phyloP scores from a whole-genome alignment of 2,888 invertebrate species.

The Drosophila parthenogenetica region DNA sequence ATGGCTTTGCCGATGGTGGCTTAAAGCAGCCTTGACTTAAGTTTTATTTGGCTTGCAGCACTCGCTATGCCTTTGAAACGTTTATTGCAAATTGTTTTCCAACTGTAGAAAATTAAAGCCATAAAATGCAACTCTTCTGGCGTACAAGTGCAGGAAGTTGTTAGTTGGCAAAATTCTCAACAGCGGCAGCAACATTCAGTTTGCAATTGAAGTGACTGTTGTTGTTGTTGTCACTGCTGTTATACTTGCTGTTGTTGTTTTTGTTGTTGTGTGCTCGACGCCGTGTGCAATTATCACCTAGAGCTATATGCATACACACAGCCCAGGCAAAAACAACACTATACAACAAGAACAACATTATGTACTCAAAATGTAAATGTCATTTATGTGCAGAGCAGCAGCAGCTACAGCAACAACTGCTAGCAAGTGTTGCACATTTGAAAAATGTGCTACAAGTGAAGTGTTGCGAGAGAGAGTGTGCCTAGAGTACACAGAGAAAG shows the following conservation, averaged over 20 bases:
- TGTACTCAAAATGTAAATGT: conserved; percentile 76
- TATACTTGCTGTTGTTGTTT: conserved; percentile 34
- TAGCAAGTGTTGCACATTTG: conserved; percentile 74
- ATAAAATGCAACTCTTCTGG: conserved; percentile 50
- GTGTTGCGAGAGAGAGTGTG: conserved; percentile 40
- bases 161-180: conserved; percentile 64
- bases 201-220: conserved; percentile 50
- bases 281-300: conserved; percentile 73
- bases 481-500: conserved; percentile 23
- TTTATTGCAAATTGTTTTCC: conserved; percentile 40
- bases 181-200: conserved; percentile 51
- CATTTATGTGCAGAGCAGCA: conserved; percentile 61
- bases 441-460: conserved; percentile 69
- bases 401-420: conserved; percentile 36
- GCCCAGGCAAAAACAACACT: conserved; percentile 33
- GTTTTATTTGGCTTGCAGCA: conserved; percentile 25
- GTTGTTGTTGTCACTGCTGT: conserved; percentile 33
- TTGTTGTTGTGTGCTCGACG: conserved; percentile 45
- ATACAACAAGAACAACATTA: conserved; percentile 52
- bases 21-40: conserved; percentile 27
- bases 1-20: conserved; percentile 33
- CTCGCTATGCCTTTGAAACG: conserved; percentile 10
- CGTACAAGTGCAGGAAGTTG: conserved; percentile 62
- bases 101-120: conserved; percentile 55
- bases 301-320: conserved; percentile 39